Base-by-base conservation (phyloP, 2,888 invertebrate species). In the Nudaria mundana region DNA sequence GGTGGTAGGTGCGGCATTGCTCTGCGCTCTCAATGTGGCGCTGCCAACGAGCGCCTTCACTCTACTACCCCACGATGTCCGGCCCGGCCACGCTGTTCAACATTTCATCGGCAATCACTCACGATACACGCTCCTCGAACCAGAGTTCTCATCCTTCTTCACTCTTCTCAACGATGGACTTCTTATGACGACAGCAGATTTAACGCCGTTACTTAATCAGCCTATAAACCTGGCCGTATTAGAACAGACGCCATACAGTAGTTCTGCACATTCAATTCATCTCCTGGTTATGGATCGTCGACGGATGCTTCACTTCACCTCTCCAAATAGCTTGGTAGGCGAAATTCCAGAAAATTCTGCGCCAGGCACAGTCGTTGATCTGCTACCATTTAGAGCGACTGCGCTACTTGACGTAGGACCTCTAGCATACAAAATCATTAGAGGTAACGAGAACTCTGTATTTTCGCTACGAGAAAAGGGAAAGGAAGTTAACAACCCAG, bases 101-200 rank as follows among this genome's bases (percentile, higher is more conserved):
- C 93, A 94, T 70, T 95, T 96, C 81, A 89, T 90, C 56, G 88
- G 90, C 53, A 89, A 89, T 66, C 90, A 82, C 54, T 86, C 83
- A 36, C 79, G 89, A 46, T 89, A 91, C 66, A 89, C 91, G 40
- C 79, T 90, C 53, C 82, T 95, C 65, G 94, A 96, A 66, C 95
- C 94, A 33, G 95, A 94, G 51, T 95, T 92, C 76, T 94, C 94
- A 30, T 92, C 95, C 56, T 97, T 94, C 81, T 97, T 97, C 80
- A 94, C 97, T 6, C 93, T 97, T 54, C 91, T 97, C 40, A 93
- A 94, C 55, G 94, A 96, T 76, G 97, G 97, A 35, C 92, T 96
- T 40, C 93, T 97, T 40, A 97, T 97, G 96, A 97, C 97, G 30
- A 97, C 96, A 15, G 93, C 95, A 24, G 95, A 96, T 70, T 91